Evolutionary conservation across 2,113 vertebrate genomes (phyloP), one percentile per base, ranked within the genome.

Genomic region (Carollia perspicillata): DNA sequence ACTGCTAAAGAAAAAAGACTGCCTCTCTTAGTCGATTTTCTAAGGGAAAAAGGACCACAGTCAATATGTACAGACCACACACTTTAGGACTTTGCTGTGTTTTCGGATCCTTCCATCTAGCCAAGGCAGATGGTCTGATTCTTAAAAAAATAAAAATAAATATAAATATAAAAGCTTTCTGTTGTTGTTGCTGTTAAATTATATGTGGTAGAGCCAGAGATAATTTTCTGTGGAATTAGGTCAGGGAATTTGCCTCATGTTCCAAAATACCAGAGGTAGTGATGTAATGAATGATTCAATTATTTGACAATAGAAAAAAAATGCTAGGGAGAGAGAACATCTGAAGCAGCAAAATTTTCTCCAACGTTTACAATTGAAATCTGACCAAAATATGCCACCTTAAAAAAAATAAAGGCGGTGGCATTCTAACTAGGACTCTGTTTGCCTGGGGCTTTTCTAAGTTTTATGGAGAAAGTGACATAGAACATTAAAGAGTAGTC

Each of bases 221-320:
- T 53, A 3, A 14, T 81, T 79, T 55, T 51, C 30, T 8, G 78
- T 78, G 69, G 28, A 95, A 10, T 83, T 68, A 94, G 28, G 35
- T 28, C 66, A 74, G 30, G 17, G 8, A 81, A 81, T 71, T 96
- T 84, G 33, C 77, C 47, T 88, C 72, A 49, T 78, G 44, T 78
- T 95, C 55, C 37, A 71, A 92, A 95, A 95, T 90, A 88, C 40
- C 90, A 94, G 90, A 96, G 93, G 65, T 92, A 88, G 60, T 47
- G 35, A 65, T 90, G 17, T 93, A 47, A 69, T n/a, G 35, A 84
- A 47, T 68, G 12, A 80, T 72, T n/a, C 3, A 69, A 72, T 95
- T 92, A 85, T 92, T 87, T 90, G 89, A 95, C 65, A 85, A 26
- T 83, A 44, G 51, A 40, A 88, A 20, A 20, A 23, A 96, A 94